phyloP scores from a whole-genome alignment of 2,797 vertebrate genomes.

The Hapalemur alaotrensis region DNA sequence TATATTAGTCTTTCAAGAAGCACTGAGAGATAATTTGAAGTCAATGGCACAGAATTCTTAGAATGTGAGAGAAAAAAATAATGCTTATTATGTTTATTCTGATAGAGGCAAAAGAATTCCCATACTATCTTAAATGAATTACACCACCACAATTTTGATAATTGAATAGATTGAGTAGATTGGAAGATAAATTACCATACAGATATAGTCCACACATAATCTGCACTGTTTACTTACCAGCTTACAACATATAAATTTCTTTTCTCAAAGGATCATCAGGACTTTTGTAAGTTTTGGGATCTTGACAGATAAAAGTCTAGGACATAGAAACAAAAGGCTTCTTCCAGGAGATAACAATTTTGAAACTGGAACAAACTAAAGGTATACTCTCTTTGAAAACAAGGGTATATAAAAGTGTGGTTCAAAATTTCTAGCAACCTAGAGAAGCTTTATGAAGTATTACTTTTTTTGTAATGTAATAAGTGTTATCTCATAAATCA shows the following conservation, averaged over 20 bases:
- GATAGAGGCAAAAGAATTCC: neutral
- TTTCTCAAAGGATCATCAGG: neutral
- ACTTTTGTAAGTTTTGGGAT: neutral
- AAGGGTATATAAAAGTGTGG: neutral
- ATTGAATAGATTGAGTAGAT: neutral
- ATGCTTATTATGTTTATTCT: neutral
- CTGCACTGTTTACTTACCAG: neutral
- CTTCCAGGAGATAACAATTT: neutral
- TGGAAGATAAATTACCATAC: neutral
- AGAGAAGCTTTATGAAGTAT: neutral
- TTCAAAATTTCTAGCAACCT: neutral
- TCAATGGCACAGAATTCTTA: neutral
- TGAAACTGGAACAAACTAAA: neutral
- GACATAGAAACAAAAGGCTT: neutral
- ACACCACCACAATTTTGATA: neutral
- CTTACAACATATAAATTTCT: neutral
- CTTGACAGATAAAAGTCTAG: neutral
- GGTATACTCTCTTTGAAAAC: neutral
- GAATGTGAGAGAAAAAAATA: neutral
- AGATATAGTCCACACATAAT: neutral
- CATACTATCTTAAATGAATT: neutral
- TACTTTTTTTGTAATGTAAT: neutral
- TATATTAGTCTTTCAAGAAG: neutral
- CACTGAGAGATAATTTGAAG: neutral
- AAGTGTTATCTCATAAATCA: neutral